A percentile compares a stretch with the other conserved stretches of the same genome.
Evolutionary conservation across 2,888 invertebrate genomes (phyloP).

Genomic region (Agriotes lineatus): DNA sequence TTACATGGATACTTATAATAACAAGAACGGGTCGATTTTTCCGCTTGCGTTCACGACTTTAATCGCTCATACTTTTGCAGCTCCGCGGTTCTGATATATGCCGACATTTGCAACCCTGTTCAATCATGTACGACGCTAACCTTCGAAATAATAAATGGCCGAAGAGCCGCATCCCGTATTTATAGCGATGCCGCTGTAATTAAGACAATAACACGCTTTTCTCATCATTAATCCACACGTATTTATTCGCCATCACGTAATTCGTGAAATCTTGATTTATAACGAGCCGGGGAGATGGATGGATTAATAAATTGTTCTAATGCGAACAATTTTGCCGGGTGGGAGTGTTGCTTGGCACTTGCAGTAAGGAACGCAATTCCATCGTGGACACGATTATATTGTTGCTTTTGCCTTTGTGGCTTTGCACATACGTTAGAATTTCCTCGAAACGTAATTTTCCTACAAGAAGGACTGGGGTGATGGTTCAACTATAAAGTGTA

Average conservation of each 20-base stretch:
- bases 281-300: slow-evolving; percentile 23
- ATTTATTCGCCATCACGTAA: slow-evolving; percentile 23
- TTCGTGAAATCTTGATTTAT: slow-evolving; percentile 32
- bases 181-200: slow-evolving; percentile 28
- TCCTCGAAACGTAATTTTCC: no score
- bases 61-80: slow-evolving; percentile 21
- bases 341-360: not conserved
- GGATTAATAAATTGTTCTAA: slow-evolving; percentile 20
- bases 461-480: no score
- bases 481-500: no score
- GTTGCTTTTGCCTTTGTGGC: not conserved
- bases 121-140: slow-evolving; percentile 35
- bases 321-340: slow-evolving; percentile 6
- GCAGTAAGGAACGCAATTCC: not conserved
- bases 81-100: slow-evolving; percentile 23
- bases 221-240: slow-evolving; percentile 21
- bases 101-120: slow-evolving; percentile 31
- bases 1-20: slow-evolving; percentile 16
- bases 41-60: slow-evolving; percentile 18
- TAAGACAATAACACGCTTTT: slow-evolving; percentile 35
- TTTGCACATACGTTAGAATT: no score
- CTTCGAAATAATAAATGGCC: slow-evolving; percentile 31
- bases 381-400: not conserved
- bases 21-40: slow-evolving; percentile 15
- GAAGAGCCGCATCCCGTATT: slow-evolving; percentile 20